These are phyloP conservation scores for Poeciliopsis turrubarensis DNA, from an alignment of 2,113 vertebrate genomes.

Conservation along the genomic window DNA sequence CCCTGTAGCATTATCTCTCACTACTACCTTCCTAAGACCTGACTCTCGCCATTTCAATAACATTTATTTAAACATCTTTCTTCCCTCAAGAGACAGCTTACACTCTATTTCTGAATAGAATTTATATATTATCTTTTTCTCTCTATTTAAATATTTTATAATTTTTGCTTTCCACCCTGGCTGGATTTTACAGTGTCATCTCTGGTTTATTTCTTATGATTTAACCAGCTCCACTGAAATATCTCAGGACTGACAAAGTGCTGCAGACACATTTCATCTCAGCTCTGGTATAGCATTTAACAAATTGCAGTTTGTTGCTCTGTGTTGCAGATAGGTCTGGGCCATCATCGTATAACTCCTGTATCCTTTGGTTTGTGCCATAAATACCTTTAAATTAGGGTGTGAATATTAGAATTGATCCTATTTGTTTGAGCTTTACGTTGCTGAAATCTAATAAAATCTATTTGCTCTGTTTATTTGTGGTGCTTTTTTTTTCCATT, in stretches of 20 bases:
- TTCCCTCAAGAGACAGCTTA: not conserved
- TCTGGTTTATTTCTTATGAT: not conserved
- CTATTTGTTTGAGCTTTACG: slow-evolving; percentile 17
- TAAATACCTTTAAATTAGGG: not conserved
- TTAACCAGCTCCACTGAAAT: slow-evolving; percentile 6
- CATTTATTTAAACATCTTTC: not conserved
- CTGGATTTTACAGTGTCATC: not conserved
- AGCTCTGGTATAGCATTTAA: not conserved
- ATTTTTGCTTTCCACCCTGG: not conserved
- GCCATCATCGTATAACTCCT: slow-evolving; percentile 3
- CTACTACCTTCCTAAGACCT: not conserved
- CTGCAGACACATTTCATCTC: slow-evolving; percentile 2
- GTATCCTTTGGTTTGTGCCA: slow-evolving; percentile 15
- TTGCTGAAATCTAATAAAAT: slow-evolving; percentile 14
- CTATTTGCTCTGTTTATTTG: slow-evolving; percentile 1
- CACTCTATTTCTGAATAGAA: not conserved
- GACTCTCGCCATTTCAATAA: not conserved
- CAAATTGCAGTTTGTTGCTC: not conserved
- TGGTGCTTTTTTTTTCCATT: not conserved
- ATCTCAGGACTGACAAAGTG: slow-evolving; percentile 20
- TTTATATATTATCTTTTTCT: not conserved
- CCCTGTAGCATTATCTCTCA: not conserved
- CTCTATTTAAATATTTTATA: not conserved
- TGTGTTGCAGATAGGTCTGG: not conserved
- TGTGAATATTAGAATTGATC: slow-evolving; percentile 11